phyloP scores from a whole-genome alignment of 2,113 vertebrate species.

The Pterocles gutturalis region DNA sequence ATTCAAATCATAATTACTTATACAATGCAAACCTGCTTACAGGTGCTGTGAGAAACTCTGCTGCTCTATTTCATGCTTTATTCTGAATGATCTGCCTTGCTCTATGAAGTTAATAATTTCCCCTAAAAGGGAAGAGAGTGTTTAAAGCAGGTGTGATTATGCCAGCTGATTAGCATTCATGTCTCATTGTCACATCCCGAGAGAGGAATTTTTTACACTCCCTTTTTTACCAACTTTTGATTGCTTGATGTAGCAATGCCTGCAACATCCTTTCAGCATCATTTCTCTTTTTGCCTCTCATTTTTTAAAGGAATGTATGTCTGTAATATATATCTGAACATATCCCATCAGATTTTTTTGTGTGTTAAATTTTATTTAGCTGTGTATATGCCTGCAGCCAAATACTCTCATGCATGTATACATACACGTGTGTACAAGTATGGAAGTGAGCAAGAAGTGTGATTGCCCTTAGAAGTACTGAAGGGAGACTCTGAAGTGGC shows the following conservation, averaged over 20 bases:
- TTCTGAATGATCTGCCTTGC: neutral
- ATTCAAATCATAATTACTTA: slow-evolving; percentile 52
- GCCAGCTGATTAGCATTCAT: slow-evolving; percentile 7
- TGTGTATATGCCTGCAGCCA: neutral
- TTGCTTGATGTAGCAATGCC: neutral
- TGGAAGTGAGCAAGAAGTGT: neutral
- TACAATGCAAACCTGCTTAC: neutral
- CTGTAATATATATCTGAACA: neutral
- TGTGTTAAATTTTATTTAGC: neutral
- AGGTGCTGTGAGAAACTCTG: neutral
- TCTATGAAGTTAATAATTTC: slow-evolving; percentile 14
- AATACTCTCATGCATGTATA: fast-evolving
- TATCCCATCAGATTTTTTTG: neutral
- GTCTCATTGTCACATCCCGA: neutral
- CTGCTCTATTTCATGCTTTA: neutral
- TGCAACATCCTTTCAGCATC: neutral
- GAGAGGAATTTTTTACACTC: neutral
- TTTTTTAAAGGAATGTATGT: neutral
- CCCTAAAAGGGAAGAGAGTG: neutral
- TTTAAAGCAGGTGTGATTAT: slow-evolving; percentile 36
- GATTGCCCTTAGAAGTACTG: neutral
- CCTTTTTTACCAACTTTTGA: neutral
- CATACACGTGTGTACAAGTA: no score
- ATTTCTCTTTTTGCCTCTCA: neutral
- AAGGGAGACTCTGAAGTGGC: neutral